Percentiles rank a stretch among this genome's conserved stretches.
phyloP scores from a whole-genome alignment of 2,113 vertebrate species.

The Grus americana region DNA sequence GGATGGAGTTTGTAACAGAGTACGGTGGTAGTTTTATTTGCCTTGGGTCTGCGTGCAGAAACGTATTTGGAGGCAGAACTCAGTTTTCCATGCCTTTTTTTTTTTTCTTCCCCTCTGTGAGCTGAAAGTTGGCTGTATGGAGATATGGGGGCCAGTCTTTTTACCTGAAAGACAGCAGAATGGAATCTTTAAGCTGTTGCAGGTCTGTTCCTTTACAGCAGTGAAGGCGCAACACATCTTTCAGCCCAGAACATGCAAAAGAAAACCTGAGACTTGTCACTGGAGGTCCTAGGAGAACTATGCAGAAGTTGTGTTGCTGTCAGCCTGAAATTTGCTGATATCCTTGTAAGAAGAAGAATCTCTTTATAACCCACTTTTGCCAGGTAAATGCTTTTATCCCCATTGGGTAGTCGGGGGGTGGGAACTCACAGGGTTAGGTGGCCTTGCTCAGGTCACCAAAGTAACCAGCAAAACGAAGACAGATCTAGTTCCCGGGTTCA shows the following conservation, averaged over 20 bases:
- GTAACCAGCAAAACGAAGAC: neutral
- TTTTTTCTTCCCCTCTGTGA: neutral
- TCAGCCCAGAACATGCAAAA: neutral
- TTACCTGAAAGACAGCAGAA: neutral
- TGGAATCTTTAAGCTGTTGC: neutral
- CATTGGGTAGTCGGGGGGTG: accelerated
- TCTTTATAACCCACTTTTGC: neutral
- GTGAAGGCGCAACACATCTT: neutral
- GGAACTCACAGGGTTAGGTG: neutral
- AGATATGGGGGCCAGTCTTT: neutral
- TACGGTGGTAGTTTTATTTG: neutral
- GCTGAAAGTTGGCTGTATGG: neutral
- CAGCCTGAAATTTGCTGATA: neutral
- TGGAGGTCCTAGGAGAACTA: neutral
- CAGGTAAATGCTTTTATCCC: neutral
- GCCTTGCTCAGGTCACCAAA: neutral
- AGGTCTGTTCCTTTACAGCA: neutral
- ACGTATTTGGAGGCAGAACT: neutral
- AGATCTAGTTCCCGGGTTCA: neutral
- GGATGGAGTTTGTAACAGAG: neutral
- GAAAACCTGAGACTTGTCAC: neutral
- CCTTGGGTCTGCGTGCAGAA: neutral
- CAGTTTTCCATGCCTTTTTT: neutral
- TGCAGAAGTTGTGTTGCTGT: neutral
- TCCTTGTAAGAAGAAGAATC: neutral